Evolutionary conservation across 2,113 vertebrate species (phyloP).

Genomic region (Brachyhypopomus gauderio): DNA sequence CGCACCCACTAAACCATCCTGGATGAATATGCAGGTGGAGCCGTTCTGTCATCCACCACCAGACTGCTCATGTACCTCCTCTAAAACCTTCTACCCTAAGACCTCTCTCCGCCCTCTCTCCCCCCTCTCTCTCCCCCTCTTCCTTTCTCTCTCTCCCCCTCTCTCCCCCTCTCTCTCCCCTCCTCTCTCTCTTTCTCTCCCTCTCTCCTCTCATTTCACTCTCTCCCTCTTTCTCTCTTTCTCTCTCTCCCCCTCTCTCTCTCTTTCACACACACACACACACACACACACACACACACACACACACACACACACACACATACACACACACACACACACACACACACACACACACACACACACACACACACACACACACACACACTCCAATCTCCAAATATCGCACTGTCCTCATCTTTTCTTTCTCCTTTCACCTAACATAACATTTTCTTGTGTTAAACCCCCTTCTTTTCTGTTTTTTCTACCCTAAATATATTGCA

Average conservation of each 20-base stretch:
- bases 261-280: too few species aligned
- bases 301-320: too few species aligned
- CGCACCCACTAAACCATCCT: constrained; percentile 65
- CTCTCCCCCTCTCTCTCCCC: not conserved
- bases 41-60: constrained; percentile 55
- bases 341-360: too few species aligned
- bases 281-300: too few species aligned
- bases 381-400: too few species aligned
- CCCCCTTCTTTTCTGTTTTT: not conserved
- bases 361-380: too few species aligned
- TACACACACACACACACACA: too few species aligned
- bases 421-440: constrained; percentile 6
- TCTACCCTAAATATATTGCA: too few species aligned
- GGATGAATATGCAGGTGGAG: constrained; percentile 61
- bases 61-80: constrained; percentile 49
- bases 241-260: too few species aligned
- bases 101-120: not conserved
- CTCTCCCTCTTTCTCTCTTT: too few species aligned
- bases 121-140: not conserved
- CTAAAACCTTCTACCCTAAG: constrained; percentile 8
- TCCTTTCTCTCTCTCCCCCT: not conserved
- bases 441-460: not conserved
- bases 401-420: not conserved
- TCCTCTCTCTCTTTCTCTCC: not conserved
- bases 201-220: too few species aligned